A percentile compares a stretch with the other conserved stretches of the same genome.
These are phyloP conservation scores for Barypeithes pellucidus DNA, from an alignment of 2,888 invertebrate species.

Conservation along the genomic window DNA sequence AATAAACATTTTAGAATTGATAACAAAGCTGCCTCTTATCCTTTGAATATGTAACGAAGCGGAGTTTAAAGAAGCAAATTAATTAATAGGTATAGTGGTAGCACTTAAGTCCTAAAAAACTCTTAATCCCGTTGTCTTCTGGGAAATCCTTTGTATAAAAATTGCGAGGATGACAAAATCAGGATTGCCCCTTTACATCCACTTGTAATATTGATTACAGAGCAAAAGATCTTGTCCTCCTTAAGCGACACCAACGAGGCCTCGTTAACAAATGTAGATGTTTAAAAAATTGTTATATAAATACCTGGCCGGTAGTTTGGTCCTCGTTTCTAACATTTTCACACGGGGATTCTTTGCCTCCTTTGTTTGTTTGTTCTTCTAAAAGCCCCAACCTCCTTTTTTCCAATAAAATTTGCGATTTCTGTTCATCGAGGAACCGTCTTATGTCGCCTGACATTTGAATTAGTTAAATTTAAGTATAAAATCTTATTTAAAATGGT, in stretches of 20 bases:
- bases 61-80: not conserved
- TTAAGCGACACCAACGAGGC: not conserved
- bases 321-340: conserved; percentile 6
- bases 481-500: not conserved
- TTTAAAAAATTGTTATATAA: not conserved
- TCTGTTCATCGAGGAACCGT: conserved; percentile 61
- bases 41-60: not conserved
- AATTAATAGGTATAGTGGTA: not conserved
- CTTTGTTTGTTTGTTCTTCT: conserved; percentile 19
- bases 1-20: not conserved
- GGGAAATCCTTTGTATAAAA: conserved; percentile 24
- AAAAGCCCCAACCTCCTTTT: conserved; percentile 60
- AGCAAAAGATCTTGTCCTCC: conserved; percentile 26
- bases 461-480: not conserved
- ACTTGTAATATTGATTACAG: conserved; percentile 22
- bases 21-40: not conserved
- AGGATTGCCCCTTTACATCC: conserved; percentile 23
- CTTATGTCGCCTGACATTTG: conserved; percentile 59
- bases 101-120: not conserved
- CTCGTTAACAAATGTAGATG: conserved; percentile 10
- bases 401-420: conserved; percentile 58
- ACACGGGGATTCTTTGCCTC: conserved; percentile 16
- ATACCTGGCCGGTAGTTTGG: not conserved
- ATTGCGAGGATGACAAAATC: conserved; percentile 33
- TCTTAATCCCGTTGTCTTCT: not conserved